Conservation (phyloP, 2,888 invertebrate species). For the Diplolepis rosae region DNA sequence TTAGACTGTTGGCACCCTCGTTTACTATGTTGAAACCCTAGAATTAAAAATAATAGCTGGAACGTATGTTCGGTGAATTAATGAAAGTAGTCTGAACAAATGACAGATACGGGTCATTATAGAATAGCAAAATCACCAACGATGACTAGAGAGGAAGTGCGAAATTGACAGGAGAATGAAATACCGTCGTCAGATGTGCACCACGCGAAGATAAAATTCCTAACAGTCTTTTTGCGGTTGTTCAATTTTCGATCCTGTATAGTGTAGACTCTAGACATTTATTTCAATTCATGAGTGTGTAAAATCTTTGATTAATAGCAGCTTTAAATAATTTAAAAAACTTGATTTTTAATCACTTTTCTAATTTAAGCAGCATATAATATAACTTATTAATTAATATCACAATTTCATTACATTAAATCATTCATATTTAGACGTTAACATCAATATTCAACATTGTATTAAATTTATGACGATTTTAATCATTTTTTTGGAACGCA, state of each 20-base stretch:
- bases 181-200: constrained; percentile 16
- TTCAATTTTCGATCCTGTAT: too few relatives aligned
- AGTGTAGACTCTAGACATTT: too few relatives aligned
- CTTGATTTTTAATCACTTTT: too few relatives aligned
- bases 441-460: too few relatives aligned
- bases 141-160: constrained; percentile 15
- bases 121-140: constrained; percentile 24
- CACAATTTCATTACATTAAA: too few relatives aligned
- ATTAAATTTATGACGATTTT: not conserved
- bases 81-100: constrained; percentile 10
- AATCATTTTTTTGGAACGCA: not conserved
- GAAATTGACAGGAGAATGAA: constrained; percentile 27
- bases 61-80: constrained; percentile 17
- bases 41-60: constrained; percentile 32
- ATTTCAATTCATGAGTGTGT: too few relatives aligned
- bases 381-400: too few relatives aligned
- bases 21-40: not conserved
- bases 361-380: too few relatives aligned
- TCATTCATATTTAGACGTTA: too few relatives aligned
- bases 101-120: constrained; percentile 31
- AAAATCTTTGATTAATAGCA: too few relatives aligned
- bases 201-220: constrained; percentile 12
- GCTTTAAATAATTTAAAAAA: too few relatives aligned
- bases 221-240: not conserved
- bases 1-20: not conserved